These are phyloP conservation scores for Leptarthrus brevirostris DNA, from an alignment of 2,888 invertebrate genomes.

Conservation along the genomic window DNA sequence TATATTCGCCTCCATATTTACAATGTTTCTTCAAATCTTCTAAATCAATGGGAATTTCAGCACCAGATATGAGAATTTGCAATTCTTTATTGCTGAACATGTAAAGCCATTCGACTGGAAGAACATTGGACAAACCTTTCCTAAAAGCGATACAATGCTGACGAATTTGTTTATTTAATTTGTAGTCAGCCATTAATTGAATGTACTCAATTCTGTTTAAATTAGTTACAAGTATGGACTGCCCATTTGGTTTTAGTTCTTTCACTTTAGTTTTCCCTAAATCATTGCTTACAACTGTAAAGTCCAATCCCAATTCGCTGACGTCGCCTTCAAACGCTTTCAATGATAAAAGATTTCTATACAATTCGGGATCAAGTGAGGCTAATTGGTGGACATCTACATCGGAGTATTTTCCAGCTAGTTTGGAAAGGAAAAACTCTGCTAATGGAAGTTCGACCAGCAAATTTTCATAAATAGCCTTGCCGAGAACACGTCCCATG, in stretches of 20 bases:
- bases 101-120: slow-evolving; percentile 91
- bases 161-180: slow-evolving; percentile 90
- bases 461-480: slow-evolving; percentile 95
- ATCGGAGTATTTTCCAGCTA: slow-evolving; percentile 79
- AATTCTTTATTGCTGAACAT: slow-evolving; percentile 95
- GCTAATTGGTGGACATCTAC: slow-evolving; percentile 92
- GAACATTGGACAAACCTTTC: slow-evolving; percentile 89
- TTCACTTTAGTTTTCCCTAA: slow-evolving; percentile 89
- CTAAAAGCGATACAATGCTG: slow-evolving; percentile 90
- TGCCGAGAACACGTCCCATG: slow-evolving; percentile 92
- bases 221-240: slow-evolving; percentile 89
- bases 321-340: slow-evolving; percentile 89
- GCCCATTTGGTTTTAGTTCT: slow-evolving; percentile 91
- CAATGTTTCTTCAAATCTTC: slow-evolving; percentile 87
- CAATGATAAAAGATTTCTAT: slow-evolving; percentile 88
- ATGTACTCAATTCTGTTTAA: slow-evolving; percentile 97
- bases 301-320: slow-evolving; percentile 89
- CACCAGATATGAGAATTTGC: slow-evolving; percentile 96
- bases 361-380: slow-evolving; percentile 87
- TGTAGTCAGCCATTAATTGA: slow-evolving; percentile 95
- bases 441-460: slow-evolving; percentile 95
- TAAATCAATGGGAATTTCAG: slow-evolving; percentile 92
- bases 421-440: slow-evolving; percentile 92
- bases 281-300: slow-evolving; percentile 90
- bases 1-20: slow-evolving; percentile 90